Conservation (phyloP, 2,113 vertebrate genomes). For the Turnix velox region DNA sequence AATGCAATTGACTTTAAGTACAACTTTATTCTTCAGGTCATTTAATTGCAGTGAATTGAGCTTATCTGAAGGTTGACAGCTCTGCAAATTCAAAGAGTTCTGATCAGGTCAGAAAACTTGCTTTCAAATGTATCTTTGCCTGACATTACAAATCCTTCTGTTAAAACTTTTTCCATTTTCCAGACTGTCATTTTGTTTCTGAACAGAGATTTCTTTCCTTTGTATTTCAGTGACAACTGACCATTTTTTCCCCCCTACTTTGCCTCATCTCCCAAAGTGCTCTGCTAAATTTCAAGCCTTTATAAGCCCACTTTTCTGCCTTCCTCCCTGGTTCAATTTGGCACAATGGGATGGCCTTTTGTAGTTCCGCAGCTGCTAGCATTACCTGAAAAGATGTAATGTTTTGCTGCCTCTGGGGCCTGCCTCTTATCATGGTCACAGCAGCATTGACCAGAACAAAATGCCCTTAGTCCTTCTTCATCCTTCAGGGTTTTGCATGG, state of each 20-base stretch:
- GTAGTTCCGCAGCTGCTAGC: not conserved
- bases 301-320: not conserved
- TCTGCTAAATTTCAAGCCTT: not conserved
- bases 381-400: not conserved
- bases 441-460: not conserved
- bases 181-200: constrained; percentile 24
- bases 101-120: constrained; percentile 42
- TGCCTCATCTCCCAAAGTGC: not conserved
- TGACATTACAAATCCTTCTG: not conserved
- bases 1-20: constrained; percentile 41
- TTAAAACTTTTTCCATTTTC: constrained; percentile 32
- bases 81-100: constrained; percentile 36
- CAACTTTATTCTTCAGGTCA: constrained; percentile 18
- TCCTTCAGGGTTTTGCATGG: not conserved
- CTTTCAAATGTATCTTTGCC: not conserved
- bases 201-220: constrained; percentile 4
- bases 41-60: constrained; percentile 55
- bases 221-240: not conserved
- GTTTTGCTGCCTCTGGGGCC: accelerated
- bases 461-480: not conserved
- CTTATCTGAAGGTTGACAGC: constrained; percentile 12
- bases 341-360: not conserved
- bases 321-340: not conserved
- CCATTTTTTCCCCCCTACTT: not conserved
- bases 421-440: not conserved